Base-by-base conservation (phyloP, 2,888 invertebrate species). In the Crematogaster levior region DNA sequence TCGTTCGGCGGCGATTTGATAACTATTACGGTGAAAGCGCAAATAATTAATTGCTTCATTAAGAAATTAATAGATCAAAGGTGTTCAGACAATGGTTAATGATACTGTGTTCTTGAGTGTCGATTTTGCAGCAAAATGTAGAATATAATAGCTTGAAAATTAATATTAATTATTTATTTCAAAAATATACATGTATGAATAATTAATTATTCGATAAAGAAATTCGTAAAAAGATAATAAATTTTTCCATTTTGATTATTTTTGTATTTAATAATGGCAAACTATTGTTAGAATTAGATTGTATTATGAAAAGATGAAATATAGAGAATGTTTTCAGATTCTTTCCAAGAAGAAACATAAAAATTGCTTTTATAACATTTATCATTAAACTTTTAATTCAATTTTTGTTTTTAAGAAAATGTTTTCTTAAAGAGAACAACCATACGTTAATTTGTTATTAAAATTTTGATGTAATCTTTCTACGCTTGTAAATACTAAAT, bases 11-110 rank as follows among this genome's bases (percentile, higher is more conserved):
- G 0, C 43, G 43, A 30, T 18, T 66, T 21, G 34, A 43, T 30
- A 18, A 66, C 7, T 66, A 30, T 34, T 24, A 43, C 24, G 34
- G 30, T 53, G 18, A 27, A 65, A n/a, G 18, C 15, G 56, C 43
- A 63, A 21, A 77, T 77, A 79, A 79, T 68, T 79, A 56, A 79
- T 79, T 68, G 27, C n/a, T 58, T 56, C 12, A 34, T 68, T 46
- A 56, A 66, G 27, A 34, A 43, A 68, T 79, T 46, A 68, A 79
- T 68, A 30, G 30, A 46, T 21, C n/a, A 43, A 56, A 34, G 18
- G 2, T 46, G n/a, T 3, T 6, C 6, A 30, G 1, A 27, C 18
- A 15, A 53, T 37, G 18, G 12, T 37, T 77, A 37, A 37, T 37
- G 6, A 0, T 15, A 60, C 15, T 15, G 21, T 30, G 24, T 48